Conservation (phyloP, 2,888 invertebrate genomes). For the Heteromyza rotundicornis region DNA sequence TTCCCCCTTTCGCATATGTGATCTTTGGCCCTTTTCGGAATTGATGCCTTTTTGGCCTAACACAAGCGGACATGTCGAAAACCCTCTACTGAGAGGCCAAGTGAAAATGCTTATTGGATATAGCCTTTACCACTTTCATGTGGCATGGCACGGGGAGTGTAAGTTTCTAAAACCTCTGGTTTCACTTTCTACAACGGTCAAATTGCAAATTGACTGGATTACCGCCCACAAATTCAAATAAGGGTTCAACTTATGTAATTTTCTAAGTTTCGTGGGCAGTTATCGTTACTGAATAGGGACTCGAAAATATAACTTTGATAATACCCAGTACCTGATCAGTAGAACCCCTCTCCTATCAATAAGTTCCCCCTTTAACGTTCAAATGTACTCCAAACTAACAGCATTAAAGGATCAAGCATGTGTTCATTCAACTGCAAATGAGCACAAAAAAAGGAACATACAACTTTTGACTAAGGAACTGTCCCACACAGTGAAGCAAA, state of each 20-base stretch:
- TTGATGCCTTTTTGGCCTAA: slow-evolving; percentile 54
- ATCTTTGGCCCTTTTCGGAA: slow-evolving; percentile 32
- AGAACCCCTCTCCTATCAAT: too few species aligned
- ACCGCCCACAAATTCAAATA: too few species aligned
- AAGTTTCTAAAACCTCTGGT: background rate
- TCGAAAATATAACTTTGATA: too few species aligned
- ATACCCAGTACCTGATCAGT: too few species aligned
- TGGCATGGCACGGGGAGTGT: background rate
- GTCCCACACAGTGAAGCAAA: too few species aligned
- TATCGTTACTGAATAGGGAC: too few species aligned
- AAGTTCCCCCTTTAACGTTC: background rate
- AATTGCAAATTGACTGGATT: background rate
- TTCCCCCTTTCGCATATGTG: background rate
- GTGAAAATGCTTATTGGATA: background rate
- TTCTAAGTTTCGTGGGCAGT: too few species aligned
- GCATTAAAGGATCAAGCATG: background rate
- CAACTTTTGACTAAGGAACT: too few species aligned
- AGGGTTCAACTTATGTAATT: too few species aligned
- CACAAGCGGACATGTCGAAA: slow-evolving; percentile 46
- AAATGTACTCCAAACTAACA: background rate
- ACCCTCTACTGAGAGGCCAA: background rate
- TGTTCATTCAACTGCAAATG: background rate
- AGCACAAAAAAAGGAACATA: background rate
- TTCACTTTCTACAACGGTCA: background rate
- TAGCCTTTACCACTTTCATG: background rate